Percentiles rank a stretch among this genome's conserved stretches.
Evolutionary conservation across 2,113 vertebrate genomes (phyloP).

Genomic region (Bufo bufo): DNA sequence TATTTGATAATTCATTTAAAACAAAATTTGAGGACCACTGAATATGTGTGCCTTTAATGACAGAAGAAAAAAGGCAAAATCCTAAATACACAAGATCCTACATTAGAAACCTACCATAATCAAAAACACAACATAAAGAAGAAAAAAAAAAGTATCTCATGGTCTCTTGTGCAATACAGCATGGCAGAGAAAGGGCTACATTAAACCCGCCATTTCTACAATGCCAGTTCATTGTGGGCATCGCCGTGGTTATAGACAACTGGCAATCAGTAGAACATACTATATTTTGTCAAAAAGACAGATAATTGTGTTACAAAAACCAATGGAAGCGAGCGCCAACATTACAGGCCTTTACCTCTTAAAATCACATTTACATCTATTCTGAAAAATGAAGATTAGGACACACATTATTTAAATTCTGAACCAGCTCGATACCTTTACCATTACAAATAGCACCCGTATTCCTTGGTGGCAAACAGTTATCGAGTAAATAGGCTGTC

Average conservation of each 20-base stretch:
- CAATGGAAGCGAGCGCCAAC: not conserved
- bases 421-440: conserved; percentile 43
- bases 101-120: not conserved
- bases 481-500: conserved; percentile 49
- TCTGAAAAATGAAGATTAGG: conserved; percentile 36
- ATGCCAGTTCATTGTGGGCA: not conserved
- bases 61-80: too few relatives aligned
- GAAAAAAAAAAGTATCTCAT: not conserved
- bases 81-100: not conserved
- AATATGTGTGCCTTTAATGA: too few relatives aligned
- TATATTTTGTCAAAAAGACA: not conserved
- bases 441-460: conserved; percentile 33
- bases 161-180: not conserved
- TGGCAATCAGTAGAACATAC: not conserved
- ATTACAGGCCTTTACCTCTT: conserved; percentile 21
- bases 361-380: conserved; percentile 24
- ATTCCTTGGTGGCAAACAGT: conserved; percentile 43
- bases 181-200: not conserved
- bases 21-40: too few relatives aligned
- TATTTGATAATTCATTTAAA: too few relatives aligned
- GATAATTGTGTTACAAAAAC: conserved; percentile 7
- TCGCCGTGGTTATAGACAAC: not conserved
- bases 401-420: conserved; percentile 43
- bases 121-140: not conserved
- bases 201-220: not conserved